Evolutionary conservation across 2,797 vertebrate species (phyloP), one percentile per base, ranked within the genome.

Genomic region (Austrolebias charrua): DNA sequence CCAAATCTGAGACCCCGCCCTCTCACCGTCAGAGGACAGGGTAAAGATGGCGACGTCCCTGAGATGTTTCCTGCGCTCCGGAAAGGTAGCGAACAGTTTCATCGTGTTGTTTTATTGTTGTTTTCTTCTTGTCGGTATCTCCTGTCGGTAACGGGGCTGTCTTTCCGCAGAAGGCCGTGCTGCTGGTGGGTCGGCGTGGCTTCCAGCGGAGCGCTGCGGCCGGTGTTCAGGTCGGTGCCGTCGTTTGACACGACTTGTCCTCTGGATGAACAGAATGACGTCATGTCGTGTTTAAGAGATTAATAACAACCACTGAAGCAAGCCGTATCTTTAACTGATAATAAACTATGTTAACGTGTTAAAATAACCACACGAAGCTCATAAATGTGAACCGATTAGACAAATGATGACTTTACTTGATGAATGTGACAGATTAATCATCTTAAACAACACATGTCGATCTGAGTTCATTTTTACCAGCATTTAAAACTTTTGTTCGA

Each of bases 31-130:
- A 93, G 94, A 97, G 95, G 95, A 94, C 94, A 94, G 87, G 29
- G 71, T 50, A 57, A 95, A 95, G 71, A 98, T 97, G 96, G 96
- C 96, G 93, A 92, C 94, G 92, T 93, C 85, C 20, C 56, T 95
- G 75, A 91, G 90, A 85, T 86, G 76, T 64, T 73, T 93, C 58
- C 80, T 86, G 13, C 84, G 88, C 52, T 79, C 87, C 1, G 92
- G 93, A 84, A 92, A 89, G 90, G 92, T 91, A 66, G 5, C 46
- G 2, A 12, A 18, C 12, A 2, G 10, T 56, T 46, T 0, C 1
- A 1, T 4, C 6, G 1, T 2, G 7, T 6, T 1, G 1, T 1
- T 24, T 3, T 9, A 2, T 1, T 1, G 8, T 1, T 1, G 1
- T 3, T 24, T 3, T 12, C 0, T 13, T 1, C 51, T 15, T 59